A percentile compares a stretch with the other conserved stretches of the same genome.
Conservation (phyloP, 2,113 vertebrate genomes). For the Engraulis encrasicolus region DNA sequence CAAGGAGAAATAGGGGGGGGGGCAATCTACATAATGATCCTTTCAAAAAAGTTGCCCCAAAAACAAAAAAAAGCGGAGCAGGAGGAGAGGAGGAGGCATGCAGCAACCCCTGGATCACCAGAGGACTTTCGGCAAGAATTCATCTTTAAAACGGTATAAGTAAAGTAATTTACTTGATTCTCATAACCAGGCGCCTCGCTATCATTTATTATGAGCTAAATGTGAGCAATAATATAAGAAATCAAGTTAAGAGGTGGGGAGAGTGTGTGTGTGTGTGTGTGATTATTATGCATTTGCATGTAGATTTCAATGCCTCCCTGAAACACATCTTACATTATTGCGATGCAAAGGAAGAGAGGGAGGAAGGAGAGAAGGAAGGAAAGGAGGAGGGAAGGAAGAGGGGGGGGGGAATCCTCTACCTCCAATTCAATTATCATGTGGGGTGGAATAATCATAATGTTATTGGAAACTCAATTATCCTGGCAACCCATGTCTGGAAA, state of each 20-base stretch:
- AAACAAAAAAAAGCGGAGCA: not conserved
- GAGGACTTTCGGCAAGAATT: constrained; percentile 64
- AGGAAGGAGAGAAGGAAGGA: constrained; percentile 84
- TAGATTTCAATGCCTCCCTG: constrained; percentile 93
- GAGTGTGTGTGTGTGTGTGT: too few relatives aligned
- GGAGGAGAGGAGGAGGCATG: too few relatives aligned
- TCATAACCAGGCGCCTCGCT: constrained; percentile 73
- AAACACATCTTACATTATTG: constrained; percentile 99
- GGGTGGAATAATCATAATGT: constrained; percentile 99
- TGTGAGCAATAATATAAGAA: constrained; percentile 97
- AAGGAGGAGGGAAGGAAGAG: constrained; percentile 78
- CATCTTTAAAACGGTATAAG: constrained; percentile 73
- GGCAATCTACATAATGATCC: not conserved
- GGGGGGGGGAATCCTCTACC: constrained; percentile 88
- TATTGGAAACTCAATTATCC: constrained; percentile 99
- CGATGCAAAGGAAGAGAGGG: constrained; percentile 81
- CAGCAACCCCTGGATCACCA: constrained; percentile 56
- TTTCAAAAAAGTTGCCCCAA: not conserved
- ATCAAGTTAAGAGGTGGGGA: constrained; percentile 98
- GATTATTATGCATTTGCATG: constrained; percentile 99
- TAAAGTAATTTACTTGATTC: constrained; percentile 78
- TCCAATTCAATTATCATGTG: constrained; percentile 99
- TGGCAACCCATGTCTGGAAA: constrained; percentile 97
- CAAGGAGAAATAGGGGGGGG: not conserved
- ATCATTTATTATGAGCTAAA: constrained; percentile 87